Evolutionary conservation across 2,797 vertebrate genomes (phyloP), one percentile per base, ranked within the genome.

Genomic region (Aratinga solstitialis): DNA sequence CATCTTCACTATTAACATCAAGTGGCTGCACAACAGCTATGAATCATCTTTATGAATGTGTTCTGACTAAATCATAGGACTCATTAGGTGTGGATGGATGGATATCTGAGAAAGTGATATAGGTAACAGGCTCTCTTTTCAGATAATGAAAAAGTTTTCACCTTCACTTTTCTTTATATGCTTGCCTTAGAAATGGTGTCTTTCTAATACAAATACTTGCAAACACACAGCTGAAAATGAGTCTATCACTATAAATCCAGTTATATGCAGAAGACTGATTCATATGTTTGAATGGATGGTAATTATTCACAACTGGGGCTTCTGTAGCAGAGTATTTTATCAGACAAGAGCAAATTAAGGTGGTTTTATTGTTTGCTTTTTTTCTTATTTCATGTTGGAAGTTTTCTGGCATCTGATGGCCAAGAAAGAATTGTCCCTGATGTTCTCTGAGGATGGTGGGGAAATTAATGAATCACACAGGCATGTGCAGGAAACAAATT

Each of bases 31-130:
- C 93, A 97, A 94, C 94, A 96, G 66, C 89, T 87, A 72, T 95
- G 94, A 97, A 96, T 98, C 92, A 95, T 94, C 96, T 97, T 96
- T 94, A 94, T 87, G 95, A 96, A 96, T 96, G 84, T 95, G 73
- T 92, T 94, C 90, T 95, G 92, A 94, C 84, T 95, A 87, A 95
- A 93, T 93, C 79, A 74, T 45, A 86, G 94, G 87, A 90, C 96
- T 96, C 94, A 94, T 95, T 95, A 89, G 86, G 91, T 96, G 93
- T 97, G 94, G 97, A 97, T 89, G 89, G 78, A 93, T 93, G 94
- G 90, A 26, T 94, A 87, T 93, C 56, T 93, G 91, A 91, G 61
- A 90, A 43, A 95, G 43, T 80, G 74, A 90, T 74, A 78, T 40
- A 80, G 65, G 77, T 95, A 96, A 89, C 45, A 89, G 84, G 54